Evolutionary conservation across 1,140 invertebrate species (phyloP), one percentile per base, ranked within the genome.

Genomic region (Drosophila trapezifrons): DNA sequence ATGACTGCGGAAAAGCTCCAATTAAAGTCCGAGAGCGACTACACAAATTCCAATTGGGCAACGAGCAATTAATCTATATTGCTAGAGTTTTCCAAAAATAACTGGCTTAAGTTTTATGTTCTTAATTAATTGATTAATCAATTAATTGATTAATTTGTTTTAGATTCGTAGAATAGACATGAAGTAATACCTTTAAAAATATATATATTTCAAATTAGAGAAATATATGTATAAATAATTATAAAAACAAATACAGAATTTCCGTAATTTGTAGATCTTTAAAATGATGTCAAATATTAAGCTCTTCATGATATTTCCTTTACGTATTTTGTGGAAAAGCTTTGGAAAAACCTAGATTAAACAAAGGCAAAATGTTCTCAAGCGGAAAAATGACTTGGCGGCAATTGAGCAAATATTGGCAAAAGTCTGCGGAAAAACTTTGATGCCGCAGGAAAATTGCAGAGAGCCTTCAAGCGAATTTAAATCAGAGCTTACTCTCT

Each of bases 361-460:
- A 46, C 63, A 67, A 5, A 66, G 32, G n/a, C 38, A 15, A 10
- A 46, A 45, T 7, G 10, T 29, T 43, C 38, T 71, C 69, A 71
- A 37, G 51, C 66, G 69, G 45, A 72, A 71, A 71, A 71, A 71
- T 58, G 52, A 72, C 54, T 71, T 71, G 29, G 54, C 45, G 43
- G 69, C 45, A 22, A 25, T 45, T n/a, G 46, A 17, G 47, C 46
- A 67, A 70, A 67, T 35, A 37, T 17, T 45, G 63, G 13, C 6
- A 13, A 27, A 45, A 45, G 62, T 62, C 27, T n/a, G 13, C 1
- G 38, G 27, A 29, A 32, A 29, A 62, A 32, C 18, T 43, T 57
- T 15, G 35, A 52, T 52, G 22, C 32, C 29, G 22, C 22, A 0
- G 38, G 38, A 15, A 40, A 63, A 49, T 7, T 12, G 57, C 10